Percentiles rank a stretch among this genome's conserved stretches.
Conservation (phyloP, 2,113 vertebrate species). For the Bambusicola thoracicus region DNA sequence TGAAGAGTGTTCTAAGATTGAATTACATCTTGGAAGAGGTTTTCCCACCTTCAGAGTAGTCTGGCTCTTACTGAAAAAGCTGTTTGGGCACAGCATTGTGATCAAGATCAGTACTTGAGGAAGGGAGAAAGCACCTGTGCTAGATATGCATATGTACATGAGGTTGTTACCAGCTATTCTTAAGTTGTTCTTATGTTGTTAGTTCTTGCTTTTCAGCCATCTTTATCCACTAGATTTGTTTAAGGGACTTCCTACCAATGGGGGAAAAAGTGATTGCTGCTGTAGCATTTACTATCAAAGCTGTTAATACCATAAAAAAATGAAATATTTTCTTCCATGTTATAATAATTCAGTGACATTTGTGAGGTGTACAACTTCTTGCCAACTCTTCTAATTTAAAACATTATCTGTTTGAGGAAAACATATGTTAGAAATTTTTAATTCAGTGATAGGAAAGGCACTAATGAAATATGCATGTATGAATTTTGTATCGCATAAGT, state of each 20-base stretch:
- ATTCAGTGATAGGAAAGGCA: constrained; percentile 81
- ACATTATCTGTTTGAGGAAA: constrained; percentile 76
- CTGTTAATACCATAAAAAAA: constrained; percentile 15
- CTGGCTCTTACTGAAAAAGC: not conserved
- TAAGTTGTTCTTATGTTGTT: not conserved
- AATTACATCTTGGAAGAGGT: not conserved
- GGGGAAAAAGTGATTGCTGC: constrained; percentile 27
- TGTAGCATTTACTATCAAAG: constrained; percentile 33
- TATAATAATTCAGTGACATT: constrained; percentile 75
- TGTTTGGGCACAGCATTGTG: not conserved
- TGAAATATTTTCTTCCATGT: constrained; percentile 59
- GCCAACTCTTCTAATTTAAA: constrained; percentile 73
- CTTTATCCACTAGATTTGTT: not conserved
- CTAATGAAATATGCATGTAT: constrained; percentile 84
- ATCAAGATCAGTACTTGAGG: not conserved
- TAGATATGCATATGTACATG: not conserved
- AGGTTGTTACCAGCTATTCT: not conserved
- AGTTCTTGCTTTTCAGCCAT: not conserved
- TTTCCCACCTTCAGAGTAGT: not conserved
- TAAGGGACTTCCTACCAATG: not conserved
- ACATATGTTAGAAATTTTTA: constrained; percentile 80
- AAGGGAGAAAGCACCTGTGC: not conserved
- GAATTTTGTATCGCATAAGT: constrained; percentile 81
- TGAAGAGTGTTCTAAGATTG: not conserved
- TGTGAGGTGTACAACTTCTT: constrained; percentile 70